A percentile compares a stretch with the other conserved stretches of the same genome.
These are phyloP conservation scores for Siniperca undulata DNA, from an alignment of 2,797 vertebrate genomes.

Conservation along the genomic window DNA sequence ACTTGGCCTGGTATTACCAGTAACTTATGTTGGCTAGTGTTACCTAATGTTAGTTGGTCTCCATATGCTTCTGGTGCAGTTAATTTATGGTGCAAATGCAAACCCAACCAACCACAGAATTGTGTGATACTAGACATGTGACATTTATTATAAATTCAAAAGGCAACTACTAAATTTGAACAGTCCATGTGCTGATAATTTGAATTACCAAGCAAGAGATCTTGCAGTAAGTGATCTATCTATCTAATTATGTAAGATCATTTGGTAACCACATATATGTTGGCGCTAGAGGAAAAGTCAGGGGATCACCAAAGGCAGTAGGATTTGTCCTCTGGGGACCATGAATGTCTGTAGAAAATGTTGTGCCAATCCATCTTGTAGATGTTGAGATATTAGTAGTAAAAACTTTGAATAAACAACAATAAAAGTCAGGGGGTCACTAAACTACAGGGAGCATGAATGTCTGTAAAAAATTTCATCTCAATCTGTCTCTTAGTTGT, in stretches of 20 bases:
- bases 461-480: background rate
- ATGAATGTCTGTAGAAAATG: no score
- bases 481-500: background rate
- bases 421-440: background rate
- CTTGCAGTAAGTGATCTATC: no score
- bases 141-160: background rate
- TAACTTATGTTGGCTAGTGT: background rate
- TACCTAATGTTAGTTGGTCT: background rate
- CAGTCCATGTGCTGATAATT: background rate
- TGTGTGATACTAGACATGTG: background rate
- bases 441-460: background rate
- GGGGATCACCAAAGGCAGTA: no score
- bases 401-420: no score
- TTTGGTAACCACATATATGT: no score
- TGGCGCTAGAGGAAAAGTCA: no score
- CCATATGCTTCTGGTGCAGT: background rate
- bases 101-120: background rate
- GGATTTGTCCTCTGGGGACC: no score
- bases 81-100: background rate
- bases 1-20: background rate
- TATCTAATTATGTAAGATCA: no score
- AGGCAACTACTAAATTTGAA: background rate
- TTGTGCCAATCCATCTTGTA: no score
- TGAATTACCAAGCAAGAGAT: background rate
- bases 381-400: no score